Evolutionary conservation across 2,113 vertebrate species (phyloP).

Genomic region (Engraulis encrasicolus): DNA sequence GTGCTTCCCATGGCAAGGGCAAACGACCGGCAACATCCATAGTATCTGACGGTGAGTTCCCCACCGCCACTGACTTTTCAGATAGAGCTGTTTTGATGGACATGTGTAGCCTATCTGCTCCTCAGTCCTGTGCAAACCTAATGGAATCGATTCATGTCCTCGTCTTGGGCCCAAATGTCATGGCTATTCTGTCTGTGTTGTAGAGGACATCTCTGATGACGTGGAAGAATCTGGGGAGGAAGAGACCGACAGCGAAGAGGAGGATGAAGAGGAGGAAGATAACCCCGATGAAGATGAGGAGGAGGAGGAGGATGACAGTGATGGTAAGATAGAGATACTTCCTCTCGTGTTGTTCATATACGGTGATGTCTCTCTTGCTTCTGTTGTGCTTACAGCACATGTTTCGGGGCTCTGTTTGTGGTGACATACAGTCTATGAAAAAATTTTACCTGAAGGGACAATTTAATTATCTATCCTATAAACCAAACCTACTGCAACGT

Average conservation of each 20-base stretch:
- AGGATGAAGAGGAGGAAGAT: slow-evolving; percentile 66
- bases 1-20: slow-evolving; percentile 70
- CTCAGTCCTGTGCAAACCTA: not conserved
- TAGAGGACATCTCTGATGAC: slow-evolving; percentile 78
- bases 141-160: not conserved
- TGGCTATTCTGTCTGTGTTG: not conserved
- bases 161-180: not conserved
- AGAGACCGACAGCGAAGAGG: slow-evolving; percentile 69
- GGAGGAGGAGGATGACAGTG: slow-evolving; percentile 76
- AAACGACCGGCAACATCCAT: slow-evolving; percentile 61
- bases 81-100: too few relatives aligned
- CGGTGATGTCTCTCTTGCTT: too few relatives aligned
- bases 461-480: too few relatives aligned
- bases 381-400: too few relatives aligned
- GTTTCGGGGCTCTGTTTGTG: too few relatives aligned
- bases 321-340: slow-evolving; percentile 67
- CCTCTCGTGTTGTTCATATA: too few relatives aligned
- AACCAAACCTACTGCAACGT: too few relatives aligned
- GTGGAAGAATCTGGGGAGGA: slow-evolving; percentile 72
- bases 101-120: not conserved
- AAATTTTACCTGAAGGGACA: too few relatives aligned
- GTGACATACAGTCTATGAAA: too few relatives aligned
- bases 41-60: slow-evolving; percentile 75
- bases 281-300: slow-evolving; percentile 63
- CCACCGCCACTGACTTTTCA: not conserved